Conservation (phyloP, 2,113 vertebrate genomes). For the Sapayoa aenigma region DNA sequence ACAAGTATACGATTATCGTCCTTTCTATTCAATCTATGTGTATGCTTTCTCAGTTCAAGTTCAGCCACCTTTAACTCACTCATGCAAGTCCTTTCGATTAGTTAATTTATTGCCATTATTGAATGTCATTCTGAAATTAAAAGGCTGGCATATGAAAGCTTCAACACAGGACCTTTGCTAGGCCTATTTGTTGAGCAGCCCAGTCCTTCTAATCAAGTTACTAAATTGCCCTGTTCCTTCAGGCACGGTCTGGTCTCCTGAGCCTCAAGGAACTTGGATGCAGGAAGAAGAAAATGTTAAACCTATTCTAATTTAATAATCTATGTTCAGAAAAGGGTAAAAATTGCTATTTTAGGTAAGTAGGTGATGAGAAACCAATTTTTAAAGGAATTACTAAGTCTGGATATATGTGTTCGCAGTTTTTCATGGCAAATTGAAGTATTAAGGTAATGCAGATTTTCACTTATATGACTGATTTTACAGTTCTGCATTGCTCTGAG, state of each 20-base stretch:
- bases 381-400: background rate
- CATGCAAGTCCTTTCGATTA: background rate
- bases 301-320: conserved; percentile 49
- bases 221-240: background rate
- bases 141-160: background rate
- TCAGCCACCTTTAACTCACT: background rate
- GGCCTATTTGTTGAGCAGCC: background rate
- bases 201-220: conserved; percentile 46
- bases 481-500: background rate
- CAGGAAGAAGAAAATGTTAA: conserved; percentile 5
- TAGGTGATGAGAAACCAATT: conserved; percentile 5
- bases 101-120: conserved; percentile 36
- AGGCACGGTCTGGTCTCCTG: background rate
- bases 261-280: background rate
- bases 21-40: background rate
- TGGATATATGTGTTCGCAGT: background rate
- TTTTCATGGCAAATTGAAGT: background rate
- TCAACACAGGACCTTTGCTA: background rate
- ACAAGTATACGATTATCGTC: background rate
- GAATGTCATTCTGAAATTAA: conserved; percentile 55
- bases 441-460: background rate
- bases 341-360: background rate
- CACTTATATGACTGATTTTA: background rate
- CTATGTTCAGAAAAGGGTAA: background rate
- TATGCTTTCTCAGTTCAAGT: background rate